A percentile compares a stretch with the other conserved stretches of the same genome.
These are phyloP conservation scores for Metopia argyrocephala DNA, from an alignment of 2,888 invertebrate genomes.

Conservation along the genomic window DNA sequence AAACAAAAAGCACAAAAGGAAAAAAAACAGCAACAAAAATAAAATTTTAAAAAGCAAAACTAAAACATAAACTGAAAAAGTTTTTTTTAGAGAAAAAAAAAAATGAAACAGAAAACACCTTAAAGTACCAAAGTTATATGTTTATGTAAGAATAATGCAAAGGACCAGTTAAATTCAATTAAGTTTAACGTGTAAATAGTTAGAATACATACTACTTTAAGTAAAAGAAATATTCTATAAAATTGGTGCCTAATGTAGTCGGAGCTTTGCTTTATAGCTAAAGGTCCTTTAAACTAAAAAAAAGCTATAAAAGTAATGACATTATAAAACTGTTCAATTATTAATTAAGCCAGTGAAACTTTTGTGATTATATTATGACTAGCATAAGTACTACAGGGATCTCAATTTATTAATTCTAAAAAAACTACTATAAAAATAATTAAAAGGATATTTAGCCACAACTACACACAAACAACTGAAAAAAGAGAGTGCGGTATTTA, in stretches of 20 bases:
- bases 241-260: slow-evolving; percentile 66
- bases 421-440: slow-evolving; percentile 37
- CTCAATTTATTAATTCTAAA: slow-evolving; percentile 64
- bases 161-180: slow-evolving; percentile 25
- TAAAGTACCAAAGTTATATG: slow-evolving; percentile 27
- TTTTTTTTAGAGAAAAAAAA: neutral
- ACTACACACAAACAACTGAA: neutral
- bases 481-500: slow-evolving; percentile 67
- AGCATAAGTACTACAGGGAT: slow-evolving; percentile 67
- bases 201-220: slow-evolving; percentile 27
- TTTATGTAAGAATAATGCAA: neutral
- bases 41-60: neutral
- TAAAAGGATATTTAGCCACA: slow-evolving; percentile 34
- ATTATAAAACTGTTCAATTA: slow-evolving; percentile 39
- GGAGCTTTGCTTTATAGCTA: slow-evolving; percentile 59
- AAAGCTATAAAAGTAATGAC: neutral
- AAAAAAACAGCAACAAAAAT: slow-evolving; percentile 34
- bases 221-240: slow-evolving; percentile 38
- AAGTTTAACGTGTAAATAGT: slow-evolving; percentile 44
- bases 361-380: slow-evolving; percentile 57
- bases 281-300: slow-evolving; percentile 7
- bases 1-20: slow-evolving; percentile 35
- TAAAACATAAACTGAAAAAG: neutral
- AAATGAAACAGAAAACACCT: slow-evolving; percentile 9
- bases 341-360: slow-evolving; percentile 22